Base-by-base conservation (phyloP, 2,113 vertebrate species). In the Trematocara variabile region DNA sequence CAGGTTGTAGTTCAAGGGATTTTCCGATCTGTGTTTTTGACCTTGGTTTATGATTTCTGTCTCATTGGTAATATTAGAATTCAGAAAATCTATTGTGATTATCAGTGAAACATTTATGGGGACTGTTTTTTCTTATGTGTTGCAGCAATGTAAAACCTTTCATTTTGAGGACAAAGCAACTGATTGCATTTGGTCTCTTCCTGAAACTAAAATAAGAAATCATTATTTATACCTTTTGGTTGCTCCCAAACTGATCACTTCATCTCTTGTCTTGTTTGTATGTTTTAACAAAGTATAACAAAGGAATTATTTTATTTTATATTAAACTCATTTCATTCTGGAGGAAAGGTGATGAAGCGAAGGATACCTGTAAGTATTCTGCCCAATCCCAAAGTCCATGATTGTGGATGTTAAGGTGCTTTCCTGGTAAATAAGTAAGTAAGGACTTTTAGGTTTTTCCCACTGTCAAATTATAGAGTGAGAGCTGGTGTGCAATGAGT, bases 1-100 rank as follows among this genome's bases (percentile, higher is more conserved):
- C 44, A 75, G 70, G 14, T 50, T 75, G 70, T 28, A 75, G 25
- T 75, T 50, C 44, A 75, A 75, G 25, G 44, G 44, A 75, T 75
- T 75, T 75, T 75, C 25, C 2, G 16, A 50, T 75, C 44, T 50
- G 25, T 75, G 16, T 30, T 73, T 28, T 18, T 75, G 68, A 75
- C 68, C 68, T 75, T 75, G 68, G 41, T 48, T 48, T 11, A 50
- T 33, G 25, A 33, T 75, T 30, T 12, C 9, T 12, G 16, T 33
- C 14, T 30, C 13, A 48, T 30, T 48, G 44, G 25, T 50, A 48
- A 33, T 75, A 48, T 75, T 75, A 2, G 14, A 75, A 48, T 48
- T 75, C 30, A 75, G 25, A 12, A 48, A 75, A 7, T 28, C 68
- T 0, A 1, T 5, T 48, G 44, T 1, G 0, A 48, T 10, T 25